A percentile compares a stretch with the other conserved stretches of the same genome.
Conservation (phyloP, 1,140 invertebrate species). For the Andrena cerasifolii region DNA sequence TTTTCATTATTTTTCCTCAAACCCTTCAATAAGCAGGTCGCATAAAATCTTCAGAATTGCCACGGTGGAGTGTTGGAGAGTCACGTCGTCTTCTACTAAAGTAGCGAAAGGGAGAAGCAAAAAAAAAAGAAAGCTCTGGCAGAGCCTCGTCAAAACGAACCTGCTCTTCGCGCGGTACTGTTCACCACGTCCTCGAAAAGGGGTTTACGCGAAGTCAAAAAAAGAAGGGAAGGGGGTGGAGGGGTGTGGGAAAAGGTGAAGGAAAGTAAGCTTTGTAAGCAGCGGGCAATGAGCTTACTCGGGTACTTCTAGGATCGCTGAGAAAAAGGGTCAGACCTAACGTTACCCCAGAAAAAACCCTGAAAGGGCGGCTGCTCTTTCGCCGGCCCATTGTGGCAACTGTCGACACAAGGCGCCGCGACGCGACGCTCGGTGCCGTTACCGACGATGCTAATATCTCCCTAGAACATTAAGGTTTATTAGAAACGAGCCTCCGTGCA, state of each 20-base stretch:
- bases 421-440: constrained; percentile 28
- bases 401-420: constrained; percentile 1
- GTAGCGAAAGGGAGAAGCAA: too few relatives aligned
- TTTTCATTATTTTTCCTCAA: too few relatives aligned
- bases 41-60: too few relatives aligned
- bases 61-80: too few relatives aligned
- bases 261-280: constrained; percentile 41
- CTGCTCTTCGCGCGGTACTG: background rate
- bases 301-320: constrained; percentile 25
- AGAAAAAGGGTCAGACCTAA: constrained; percentile 38
- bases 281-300: constrained; percentile 51
- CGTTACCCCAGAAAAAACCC: background rate
- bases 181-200: constrained; percentile 20
- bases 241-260: background rate
- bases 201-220: background rate
- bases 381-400: constrained; percentile 21
- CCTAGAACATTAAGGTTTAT: constrained; percentile 45
- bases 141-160: background rate
- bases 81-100: background rate
- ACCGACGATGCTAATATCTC: constrained; percentile 39
- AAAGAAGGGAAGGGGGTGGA: background rate
- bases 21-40: too few relatives aligned
- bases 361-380: constrained; percentile 42
- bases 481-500: constrained; percentile 33
- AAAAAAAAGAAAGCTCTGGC: background rate